Evolutionary conservation across 2,797 vertebrate species (phyloP), one percentile per base, ranked within the genome.

Genomic region (Bovichtus variegatus): DNA sequence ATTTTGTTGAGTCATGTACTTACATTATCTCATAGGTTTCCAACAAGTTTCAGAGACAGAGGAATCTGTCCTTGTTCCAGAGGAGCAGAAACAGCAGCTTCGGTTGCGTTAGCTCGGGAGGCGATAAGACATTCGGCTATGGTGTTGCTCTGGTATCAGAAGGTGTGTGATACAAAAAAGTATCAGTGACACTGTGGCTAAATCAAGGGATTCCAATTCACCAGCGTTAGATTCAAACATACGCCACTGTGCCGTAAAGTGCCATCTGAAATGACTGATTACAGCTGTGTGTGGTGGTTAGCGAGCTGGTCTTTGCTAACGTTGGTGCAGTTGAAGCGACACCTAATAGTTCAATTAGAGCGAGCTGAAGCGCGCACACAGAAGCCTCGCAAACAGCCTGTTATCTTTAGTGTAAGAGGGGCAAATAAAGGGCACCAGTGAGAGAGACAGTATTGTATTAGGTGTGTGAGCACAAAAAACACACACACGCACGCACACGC

Each of bases 401-500:
- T 72, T 78, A 71, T 71, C 46, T 67, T 77, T 43, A 9, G 34
- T 57, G 65, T 36, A 54, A 74, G 47, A 49, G 29, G 29, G 25
- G 31, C 15, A 62, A 72, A n/a, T 47, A 70, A 69, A 68, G 63
- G 75, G 54, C 43, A 71, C 51, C 19, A 59, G 31, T 29, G 21
- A 72, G 23, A 21, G 49, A 63, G 36, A 71, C 25, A 44, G 16
- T 36, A 43, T 19, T 44, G 44, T 47, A 44, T 63, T 61, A 51
- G 73, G 71, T 29, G 21, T 58, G 44, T 69, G 63, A 58, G 68
- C 65, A 44, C 49, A 23, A 19, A 50, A 68, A 21, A 58, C 10
- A 25, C 54, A n/a, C 25, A 54, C 38, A 68, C 9, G 44, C 36
- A 46, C 49, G 54, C 44, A 59, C 1, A 59, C 1, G 12, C 50